Evolutionary conservation across 1,140 invertebrate species (phyloP).

Genomic region (Leptopilina clavipes): DNA sequence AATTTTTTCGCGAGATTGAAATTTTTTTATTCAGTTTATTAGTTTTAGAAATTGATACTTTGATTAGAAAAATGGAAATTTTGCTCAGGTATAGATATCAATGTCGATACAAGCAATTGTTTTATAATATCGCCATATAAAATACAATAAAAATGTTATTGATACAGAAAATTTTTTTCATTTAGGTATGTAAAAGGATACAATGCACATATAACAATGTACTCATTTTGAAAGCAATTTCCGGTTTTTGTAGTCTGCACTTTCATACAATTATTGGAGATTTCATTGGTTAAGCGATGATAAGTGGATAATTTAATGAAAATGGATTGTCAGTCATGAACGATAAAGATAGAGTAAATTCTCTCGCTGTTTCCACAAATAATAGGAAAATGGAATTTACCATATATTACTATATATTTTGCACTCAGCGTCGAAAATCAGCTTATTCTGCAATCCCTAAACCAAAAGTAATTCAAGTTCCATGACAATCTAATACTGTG

Average conservation of each 20-base stretch:
- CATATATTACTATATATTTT: slow-evolving; percentile 8
- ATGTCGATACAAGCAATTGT: no score
- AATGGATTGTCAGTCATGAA: slow-evolving; percentile 15
- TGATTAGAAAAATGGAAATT: no score
- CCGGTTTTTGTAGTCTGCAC: slow-evolving; percentile 10
- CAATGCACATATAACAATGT: not conserved
- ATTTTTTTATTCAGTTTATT: no score
- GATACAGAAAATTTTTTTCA: no score
- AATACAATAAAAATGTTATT: no score
- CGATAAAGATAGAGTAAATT: not conserved
- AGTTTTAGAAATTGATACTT: no score
- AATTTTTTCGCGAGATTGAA: no score
- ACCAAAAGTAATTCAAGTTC: slow-evolving; percentile 13
- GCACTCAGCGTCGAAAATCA: not conserved
- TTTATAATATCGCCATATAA: no score
- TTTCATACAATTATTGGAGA: slow-evolving; percentile 16
- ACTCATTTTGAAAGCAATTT: slow-evolving; percentile 12
- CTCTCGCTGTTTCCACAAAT: slow-evolving; percentile 15
- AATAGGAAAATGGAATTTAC: slow-evolving; percentile 13
- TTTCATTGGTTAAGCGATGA: slow-evolving; percentile 19
- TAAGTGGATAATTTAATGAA: slow-evolving; percentile 20
- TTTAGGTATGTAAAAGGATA: not conserved
- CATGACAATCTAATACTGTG: slow-evolving; percentile 1
- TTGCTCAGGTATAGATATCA: no score
- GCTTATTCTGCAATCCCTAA: not conserved